Base-by-base conservation (phyloP, 1,140 invertebrate genomes). In the Phymorhynchus buccinoides region DNA sequence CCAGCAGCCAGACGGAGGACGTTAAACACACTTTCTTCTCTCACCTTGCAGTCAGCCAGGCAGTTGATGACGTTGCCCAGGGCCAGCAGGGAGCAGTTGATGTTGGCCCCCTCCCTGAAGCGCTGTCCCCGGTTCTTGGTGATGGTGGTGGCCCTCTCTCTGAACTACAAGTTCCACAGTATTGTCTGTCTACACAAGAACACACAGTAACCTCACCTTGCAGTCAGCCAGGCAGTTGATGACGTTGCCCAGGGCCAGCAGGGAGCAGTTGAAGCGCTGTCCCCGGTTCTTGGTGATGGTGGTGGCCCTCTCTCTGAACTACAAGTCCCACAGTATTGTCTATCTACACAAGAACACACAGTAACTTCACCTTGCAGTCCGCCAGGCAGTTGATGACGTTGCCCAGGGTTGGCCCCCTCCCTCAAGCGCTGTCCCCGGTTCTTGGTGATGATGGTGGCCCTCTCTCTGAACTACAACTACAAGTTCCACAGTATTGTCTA, bases 11-110 rank as follows among this genome's bases (percentile, higher is more conserved):
- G n/a, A n/a, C n/a, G n/a, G n/a, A n/a, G n/a, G n/a, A n/a, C n/a
- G n/a, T n/a, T n/a, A n/a, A n/a, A n/a, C n/a, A n/a, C n/a, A n/a
- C n/a, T n/a, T n/a, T n/a, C n/a, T n/a, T n/a, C n/a, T n/a, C 80
- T 68, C 80, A 92, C 92, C 90, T 92, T 92, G 48, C 87, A 88
- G 80, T 92, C 91, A 83, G 93, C 97, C 16, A 99, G 93, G 0
- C 97, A 97, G 93, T 98, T 99, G 88, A 99, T 99, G 89, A 97
- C 98, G 94, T 99, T 99, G 0, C 97, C 97, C 35, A 99, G 94
- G 0, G 98, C 98, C 42, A 98, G 92, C 0, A 98, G 94, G 0
- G 97, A 98, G 48, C 96, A 95, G 93, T 99, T 99, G 80, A 99
- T 99, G 91, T 99, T 97, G 22, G 97, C 98, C 12, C 98, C 98